phyloP scores from a whole-genome alignment of 2,113 vertebrate species.

The Laterallus jamaicensis region DNA sequence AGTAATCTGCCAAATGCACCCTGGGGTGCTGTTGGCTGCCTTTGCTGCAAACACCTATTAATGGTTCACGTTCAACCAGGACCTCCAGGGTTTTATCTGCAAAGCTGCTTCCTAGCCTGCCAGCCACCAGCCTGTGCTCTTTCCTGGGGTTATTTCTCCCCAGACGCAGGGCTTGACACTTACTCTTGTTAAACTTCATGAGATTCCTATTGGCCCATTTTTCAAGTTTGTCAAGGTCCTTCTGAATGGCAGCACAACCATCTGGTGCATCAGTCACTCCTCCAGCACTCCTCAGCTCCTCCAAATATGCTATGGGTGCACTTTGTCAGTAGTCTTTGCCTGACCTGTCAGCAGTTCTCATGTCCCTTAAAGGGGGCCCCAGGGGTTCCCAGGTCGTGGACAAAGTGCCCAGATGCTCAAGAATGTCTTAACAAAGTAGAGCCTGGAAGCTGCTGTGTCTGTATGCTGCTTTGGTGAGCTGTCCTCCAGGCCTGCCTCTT shows the following conservation, averaged over 20 bases:
- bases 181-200: neutral
- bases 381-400: neutral
- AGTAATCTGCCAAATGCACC: neutral
- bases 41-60: neutral
- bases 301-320: no score
- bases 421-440: neutral
- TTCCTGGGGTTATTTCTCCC: neutral
- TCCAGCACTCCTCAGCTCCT: no score
- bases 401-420: neutral
- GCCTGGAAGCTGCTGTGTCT: neutral
- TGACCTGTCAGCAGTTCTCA: neutral
- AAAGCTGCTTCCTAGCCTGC: neutral
- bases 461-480: neutral
- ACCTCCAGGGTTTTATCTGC: neutral
- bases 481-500: neutral
- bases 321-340: neutral
- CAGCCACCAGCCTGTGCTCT: no score
- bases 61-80: no score
- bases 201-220: neutral
- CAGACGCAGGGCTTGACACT: neutral
- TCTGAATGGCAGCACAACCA: no score
- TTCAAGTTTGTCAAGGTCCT: neutral
- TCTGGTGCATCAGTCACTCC: no score
- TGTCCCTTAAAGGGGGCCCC: accelerated
- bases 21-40: neutral